Evolutionary conservation across 2,113 vertebrate genomes (phyloP).

Genomic region (Pollachius pollachius): DNA sequence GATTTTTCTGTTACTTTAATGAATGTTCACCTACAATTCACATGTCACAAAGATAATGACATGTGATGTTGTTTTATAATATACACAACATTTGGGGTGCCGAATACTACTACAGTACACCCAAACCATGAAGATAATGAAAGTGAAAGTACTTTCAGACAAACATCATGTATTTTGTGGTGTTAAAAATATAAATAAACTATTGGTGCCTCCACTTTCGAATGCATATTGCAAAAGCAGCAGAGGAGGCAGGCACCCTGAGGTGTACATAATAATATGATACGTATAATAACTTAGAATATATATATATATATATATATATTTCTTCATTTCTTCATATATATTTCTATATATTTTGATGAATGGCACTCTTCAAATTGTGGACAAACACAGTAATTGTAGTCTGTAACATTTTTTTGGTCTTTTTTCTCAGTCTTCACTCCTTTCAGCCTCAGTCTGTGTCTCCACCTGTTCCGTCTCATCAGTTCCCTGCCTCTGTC

Average conservation of each 20-base stretch:
- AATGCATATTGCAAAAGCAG: constrained; percentile 38
- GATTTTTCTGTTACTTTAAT: not conserved
- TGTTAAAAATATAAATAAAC: constrained; percentile 22
- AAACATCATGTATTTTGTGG: constrained; percentile 4
- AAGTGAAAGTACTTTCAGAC: not conserved
- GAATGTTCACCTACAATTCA: not conserved
- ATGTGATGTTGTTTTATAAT: constrained; percentile 3
- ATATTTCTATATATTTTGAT: constrained; percentile 8
- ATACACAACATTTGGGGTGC: constrained; percentile 2
- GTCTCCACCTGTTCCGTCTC: not conserved
- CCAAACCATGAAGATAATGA: constrained; percentile 11
- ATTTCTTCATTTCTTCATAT: not conserved
- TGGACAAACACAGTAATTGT: constrained; percentile 20
- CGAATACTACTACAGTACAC: constrained; percentile 1
- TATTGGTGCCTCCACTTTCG: constrained; percentile 31
- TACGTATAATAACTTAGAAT: constrained; percentile 24
- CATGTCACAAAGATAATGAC: constrained; percentile 1
- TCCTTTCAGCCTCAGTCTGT: not conserved
- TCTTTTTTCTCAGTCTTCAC: not conserved
- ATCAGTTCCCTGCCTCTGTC: not conserved
- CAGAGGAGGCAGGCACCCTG: constrained; percentile 39
- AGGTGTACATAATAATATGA: constrained; percentile 31
- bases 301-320: constrained; percentile 8
- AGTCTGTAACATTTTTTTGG: constrained; percentile 1
- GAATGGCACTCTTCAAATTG: constrained; percentile 34